Evolutionary conservation across 2,888 invertebrate genomes (phyloP).

Genomic region (Theretra japonica): DNA sequence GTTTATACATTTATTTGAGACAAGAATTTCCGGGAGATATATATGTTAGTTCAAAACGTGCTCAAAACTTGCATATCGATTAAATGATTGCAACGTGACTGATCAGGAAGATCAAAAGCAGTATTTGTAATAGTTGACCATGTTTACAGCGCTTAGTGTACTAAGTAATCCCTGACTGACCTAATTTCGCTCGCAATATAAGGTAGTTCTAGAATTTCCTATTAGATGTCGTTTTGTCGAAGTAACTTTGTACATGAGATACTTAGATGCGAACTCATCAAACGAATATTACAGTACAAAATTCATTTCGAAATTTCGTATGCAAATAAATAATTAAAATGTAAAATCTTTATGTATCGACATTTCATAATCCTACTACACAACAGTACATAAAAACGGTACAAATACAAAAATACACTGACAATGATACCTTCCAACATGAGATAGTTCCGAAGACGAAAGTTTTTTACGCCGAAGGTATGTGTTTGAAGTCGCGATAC

Average conservation of each 20-base stretch:
- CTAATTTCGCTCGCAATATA: slow-evolving; percentile 1
- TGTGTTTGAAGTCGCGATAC: not conserved
- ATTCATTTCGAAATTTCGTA: too few species aligned
- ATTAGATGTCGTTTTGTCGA: not conserved
- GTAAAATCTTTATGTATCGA: too few species aligned
- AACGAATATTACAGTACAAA: too few species aligned
- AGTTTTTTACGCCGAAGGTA: not conserved
- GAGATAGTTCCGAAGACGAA: not conserved
- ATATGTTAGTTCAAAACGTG: too few species aligned
- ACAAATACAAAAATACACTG: too few species aligned
- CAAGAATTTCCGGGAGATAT: too few species aligned
- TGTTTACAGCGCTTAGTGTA: not conserved
- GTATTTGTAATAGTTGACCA: not conserved
- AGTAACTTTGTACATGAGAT: not conserved
- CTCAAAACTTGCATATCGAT: not conserved
- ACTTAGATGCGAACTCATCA: too few species aligned
- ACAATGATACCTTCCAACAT: not conserved
- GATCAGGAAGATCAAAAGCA: not conserved
- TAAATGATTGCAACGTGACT: not conserved
- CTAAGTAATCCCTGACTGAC: slow-evolving; percentile 3
- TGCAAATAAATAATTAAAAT: too few species aligned
- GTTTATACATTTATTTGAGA: too few species aligned
- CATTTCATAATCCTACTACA: too few species aligned
- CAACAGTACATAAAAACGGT: too few species aligned
- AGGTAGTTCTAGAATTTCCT: slow-evolving; percentile 3